Evolutionary conservation across 2,888 invertebrate species (phyloP), one percentile per base, ranked within the genome.

Genomic region (Watsonalla binaria): DNA sequence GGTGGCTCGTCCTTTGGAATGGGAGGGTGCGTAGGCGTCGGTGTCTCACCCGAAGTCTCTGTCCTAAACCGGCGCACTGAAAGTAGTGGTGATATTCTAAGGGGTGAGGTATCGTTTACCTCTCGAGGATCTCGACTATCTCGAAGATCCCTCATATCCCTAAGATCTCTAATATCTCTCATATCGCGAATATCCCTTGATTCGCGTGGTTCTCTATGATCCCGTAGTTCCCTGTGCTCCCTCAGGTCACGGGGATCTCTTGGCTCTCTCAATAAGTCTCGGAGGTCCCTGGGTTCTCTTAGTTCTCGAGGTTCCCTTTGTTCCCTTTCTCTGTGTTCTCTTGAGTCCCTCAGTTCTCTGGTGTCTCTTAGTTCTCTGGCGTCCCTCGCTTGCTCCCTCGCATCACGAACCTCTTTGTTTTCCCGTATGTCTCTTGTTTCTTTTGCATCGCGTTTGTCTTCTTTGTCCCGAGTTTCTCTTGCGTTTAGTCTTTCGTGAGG

Each of bases 1-100:
- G 91, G 91, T 14, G 91, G 91, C 64, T 92, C 92, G 60, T 91
- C 91, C 82, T 91, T 92, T 57, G 86, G 93, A 73, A 86, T 86
- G 78, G 88, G 78, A 64, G 90, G 91, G 80, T 91, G 91, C 78
- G 84, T 83, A 47, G 74, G 75, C 13, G 81, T 81, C n/a, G 83
- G 80, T 46, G 77, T 76, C 59, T 91, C 90, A 50, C 76, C 65
- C 53, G 82, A 71, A 45, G 78, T 78, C 70, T 90, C 89, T 37
- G 82, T 68, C 63, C 89, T 78, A 80, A 89, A 90, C 63, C 91
- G 81, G 63, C 91, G 79, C 24, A 91, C 85, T 54, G 90, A 86
- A 75, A 92, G 72, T 72, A 91, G 63, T 61, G 89, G 82, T 60
- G 91, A 86, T 82, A 90, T 82, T 82, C 91, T 76, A 59, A 91